Evolutionary conservation across 1,140 invertebrate genomes (phyloP).

Genomic region (Psilanteris sp.): DNA sequence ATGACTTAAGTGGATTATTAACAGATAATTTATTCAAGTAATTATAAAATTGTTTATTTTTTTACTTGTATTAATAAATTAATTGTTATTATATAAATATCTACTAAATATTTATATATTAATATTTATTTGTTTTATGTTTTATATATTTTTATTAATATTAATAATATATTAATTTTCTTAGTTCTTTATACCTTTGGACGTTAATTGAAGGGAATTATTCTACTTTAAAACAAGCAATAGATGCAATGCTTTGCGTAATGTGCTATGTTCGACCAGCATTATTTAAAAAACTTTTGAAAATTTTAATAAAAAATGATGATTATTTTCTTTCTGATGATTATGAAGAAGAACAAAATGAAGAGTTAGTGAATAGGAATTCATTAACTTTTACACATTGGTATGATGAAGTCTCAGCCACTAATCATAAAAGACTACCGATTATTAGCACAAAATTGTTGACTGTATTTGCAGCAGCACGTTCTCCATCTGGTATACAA

Average conservation of each 20-base stretch:
- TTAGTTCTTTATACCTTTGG: slow-evolving; percentile 87
- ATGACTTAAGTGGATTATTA: slow-evolving; percentile 84
- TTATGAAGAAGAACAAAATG: slow-evolving; percentile 83
- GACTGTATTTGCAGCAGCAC: slow-evolving; percentile 87
- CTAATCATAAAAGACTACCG: slow-evolving; percentile 76
- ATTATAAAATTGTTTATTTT: too few relatives aligned
- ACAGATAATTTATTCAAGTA: slow-evolving; percentile 85
- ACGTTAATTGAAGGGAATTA: slow-evolving; percentile 83
- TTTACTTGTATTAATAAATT: too few relatives aligned
- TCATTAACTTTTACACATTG: slow-evolving; percentile 81
- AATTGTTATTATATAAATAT: too few relatives aligned
- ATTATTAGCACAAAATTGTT: slow-evolving; percentile 84
- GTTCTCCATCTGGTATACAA: slow-evolving; percentile 87
- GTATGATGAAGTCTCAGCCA: slow-evolving; percentile 74
- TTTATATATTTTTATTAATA: neutral
- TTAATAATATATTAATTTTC: slow-evolving; percentile 32
- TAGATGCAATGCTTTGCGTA: slow-evolving; percentile 90
- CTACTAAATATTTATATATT: too few relatives aligned
- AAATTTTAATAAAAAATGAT: slow-evolving; percentile 83
- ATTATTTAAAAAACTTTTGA: slow-evolving; percentile 86
- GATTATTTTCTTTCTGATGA: slow-evolving; percentile 83
- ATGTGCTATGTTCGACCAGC: slow-evolving; percentile 90
- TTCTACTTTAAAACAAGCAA: slow-evolving; percentile 87
- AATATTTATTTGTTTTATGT: too few relatives aligned
- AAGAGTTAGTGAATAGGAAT: slow-evolving; percentile 62